Conservation (phyloP, 2,113 vertebrate genomes). For the Ceyx melanurus region DNA sequence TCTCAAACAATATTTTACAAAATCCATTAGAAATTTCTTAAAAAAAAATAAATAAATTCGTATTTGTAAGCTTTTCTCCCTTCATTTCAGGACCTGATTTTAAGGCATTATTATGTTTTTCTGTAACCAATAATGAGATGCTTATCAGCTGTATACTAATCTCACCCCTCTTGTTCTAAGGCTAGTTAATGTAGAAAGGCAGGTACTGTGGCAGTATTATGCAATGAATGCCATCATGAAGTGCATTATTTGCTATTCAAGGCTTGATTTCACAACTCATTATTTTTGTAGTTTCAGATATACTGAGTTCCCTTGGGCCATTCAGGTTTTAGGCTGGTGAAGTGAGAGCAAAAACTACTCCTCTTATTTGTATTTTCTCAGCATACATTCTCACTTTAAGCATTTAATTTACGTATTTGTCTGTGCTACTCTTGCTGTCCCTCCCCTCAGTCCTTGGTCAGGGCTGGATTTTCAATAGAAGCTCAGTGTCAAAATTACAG, state of each 20-base stretch:
- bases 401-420: not conserved
- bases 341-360: not conserved
- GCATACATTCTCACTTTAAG: not conserved
- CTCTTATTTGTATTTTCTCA: not conserved
- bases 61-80: not conserved
- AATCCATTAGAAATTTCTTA: not conserved
- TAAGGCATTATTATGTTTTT: not conserved
- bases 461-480: not conserved
- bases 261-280: slow-evolving; percentile 7
- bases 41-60: not conserved
- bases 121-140: not conserved
- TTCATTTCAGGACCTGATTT: not conserved
- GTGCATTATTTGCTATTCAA: not conserved
- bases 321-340: not conserved
- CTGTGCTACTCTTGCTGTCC: not conserved
- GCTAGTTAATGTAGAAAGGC: not conserved
- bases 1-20: not conserved
- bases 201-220: not conserved
- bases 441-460: no score
- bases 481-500: not conserved
- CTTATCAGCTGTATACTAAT: not conserved
- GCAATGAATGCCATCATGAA: not conserved
- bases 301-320: not conserved
- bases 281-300: not conserved
- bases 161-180: not conserved